A percentile compares a stretch with the other conserved stretches of the same genome.
Conservation (phyloP, 1,140 invertebrate species). For the Ips typographus region DNA sequence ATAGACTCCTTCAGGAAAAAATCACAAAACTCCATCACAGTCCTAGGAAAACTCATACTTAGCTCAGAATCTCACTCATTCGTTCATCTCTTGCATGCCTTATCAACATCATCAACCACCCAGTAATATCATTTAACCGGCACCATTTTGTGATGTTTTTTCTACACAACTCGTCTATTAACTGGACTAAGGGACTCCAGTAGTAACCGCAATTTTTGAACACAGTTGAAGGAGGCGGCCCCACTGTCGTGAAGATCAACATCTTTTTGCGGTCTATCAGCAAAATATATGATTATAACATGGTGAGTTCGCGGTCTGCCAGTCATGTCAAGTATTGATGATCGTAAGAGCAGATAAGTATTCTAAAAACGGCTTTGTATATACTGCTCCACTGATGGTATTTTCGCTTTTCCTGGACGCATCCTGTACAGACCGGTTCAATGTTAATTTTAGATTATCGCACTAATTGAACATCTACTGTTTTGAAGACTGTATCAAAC, state of each 20-base stretch:
- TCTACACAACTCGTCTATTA: too few relatives aligned
- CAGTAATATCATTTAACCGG: too few relatives aligned
- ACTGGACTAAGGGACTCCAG: too few relatives aligned
- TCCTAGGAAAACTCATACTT: background rate
- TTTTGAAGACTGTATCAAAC: too few relatives aligned
- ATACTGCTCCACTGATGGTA: slow-evolving; percentile 4
- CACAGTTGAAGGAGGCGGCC: slow-evolving; percentile 56
- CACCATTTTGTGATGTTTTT: too few relatives aligned
- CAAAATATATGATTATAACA: slow-evolving; percentile 98
- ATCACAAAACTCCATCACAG: slow-evolving; percentile 10
- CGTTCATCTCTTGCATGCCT: background rate
- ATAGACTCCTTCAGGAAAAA: slow-evolving; percentile 27
- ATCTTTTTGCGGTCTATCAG: slow-evolving; percentile 94
- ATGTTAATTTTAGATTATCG: background rate
- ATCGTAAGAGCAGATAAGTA: slow-evolving; percentile 39
- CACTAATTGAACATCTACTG: too few relatives aligned
- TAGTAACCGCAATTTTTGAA: too few relatives aligned
- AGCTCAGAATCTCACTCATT: slow-evolving; percentile 2
- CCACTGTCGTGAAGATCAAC: slow-evolving; percentile 85
- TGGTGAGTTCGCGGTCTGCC: slow-evolving; percentile 76
- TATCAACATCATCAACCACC: background rate
- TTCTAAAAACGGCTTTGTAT: slow-evolving; percentile 33
- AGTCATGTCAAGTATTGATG: slow-evolving; percentile 50
- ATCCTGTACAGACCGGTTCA: background rate
- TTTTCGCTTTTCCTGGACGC: too few relatives aligned